These are phyloP conservation scores for Oegoconia quadripuncta DNA, from an alignment of 2,888 invertebrate species.

Conservation along the genomic window DNA sequence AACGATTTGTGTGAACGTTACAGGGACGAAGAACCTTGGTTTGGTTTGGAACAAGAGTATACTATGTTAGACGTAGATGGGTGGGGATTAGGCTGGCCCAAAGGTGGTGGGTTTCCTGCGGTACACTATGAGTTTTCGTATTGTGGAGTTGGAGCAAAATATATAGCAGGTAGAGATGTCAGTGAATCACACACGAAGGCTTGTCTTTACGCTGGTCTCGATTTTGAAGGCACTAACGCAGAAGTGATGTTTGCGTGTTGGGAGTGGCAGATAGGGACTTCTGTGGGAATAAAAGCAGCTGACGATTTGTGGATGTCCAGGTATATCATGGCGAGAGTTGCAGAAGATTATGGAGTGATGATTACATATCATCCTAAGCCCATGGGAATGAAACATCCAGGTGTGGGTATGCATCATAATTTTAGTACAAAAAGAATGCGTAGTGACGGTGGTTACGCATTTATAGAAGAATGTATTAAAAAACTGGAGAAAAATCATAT, in stretches of 20 bases:
- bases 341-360: constrained; percentile 90
- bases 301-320: constrained; percentile 94
- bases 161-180: constrained; percentile 94
- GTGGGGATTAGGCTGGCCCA: constrained; percentile 96
- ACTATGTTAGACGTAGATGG: constrained; percentile 91
- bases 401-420: constrained; percentile 93
- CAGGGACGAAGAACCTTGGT: constrained; percentile 88
- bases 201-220: constrained; percentile 95
- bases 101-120: constrained; percentile 91
- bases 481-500: constrained; percentile 92
- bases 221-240: constrained; percentile 96
- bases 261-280: constrained; percentile 95
- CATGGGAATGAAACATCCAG: constrained; percentile 91
- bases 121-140: constrained; percentile 94
- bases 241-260: constrained; percentile 98
- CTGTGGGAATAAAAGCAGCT: constrained; percentile 88
- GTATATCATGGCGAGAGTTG: constrained; percentile 88
- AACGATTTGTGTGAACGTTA: constrained; percentile 84
- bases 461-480: constrained; percentile 94
- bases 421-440: constrained; percentile 94
- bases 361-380: constrained; percentile 86
- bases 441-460: constrained; percentile 83
- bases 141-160: constrained; percentile 96
- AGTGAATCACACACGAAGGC: constrained; percentile 90
- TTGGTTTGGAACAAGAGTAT: constrained; percentile 95